Base-by-base conservation (phyloP, 2,888 invertebrate species). In the Eupithecia subumbrata region DNA sequence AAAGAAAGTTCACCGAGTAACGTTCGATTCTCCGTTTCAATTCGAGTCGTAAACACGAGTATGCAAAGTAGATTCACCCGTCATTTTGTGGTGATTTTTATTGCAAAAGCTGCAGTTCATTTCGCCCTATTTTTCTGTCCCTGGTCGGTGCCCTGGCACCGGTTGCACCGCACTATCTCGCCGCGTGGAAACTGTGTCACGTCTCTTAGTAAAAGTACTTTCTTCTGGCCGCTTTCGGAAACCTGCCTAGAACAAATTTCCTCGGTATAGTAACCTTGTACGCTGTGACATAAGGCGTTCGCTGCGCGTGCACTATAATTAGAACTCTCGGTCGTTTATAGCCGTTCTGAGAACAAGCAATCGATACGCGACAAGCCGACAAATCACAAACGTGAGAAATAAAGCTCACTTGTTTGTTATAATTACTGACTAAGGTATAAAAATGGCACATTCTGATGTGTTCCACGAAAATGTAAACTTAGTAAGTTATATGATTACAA, bases 221-320 rank as follows among this genome's bases (percentile, higher is more conserved):
- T 94, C 94, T 93, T 94, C 92, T 85, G 88, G 89, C 92, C 92
- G 92, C 92, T 93, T 94, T 94, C 93, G 90, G 92, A 95, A 94
- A 93, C 91, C 89, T 85, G 93, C 89, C 90, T 90, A 87, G 89
- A 90, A 89, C 89, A 86, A 89, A 91, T 91, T 92, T 93, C 90
- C 91, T 91, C 88, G 86, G 86, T 89, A 87, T 86, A 88, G 88
- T 91, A 93, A 92, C 91, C 92, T 92, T 92, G 91, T 91, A 86
- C 87, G 87, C 85, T 85, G 90, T 94, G 92, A 93, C 92, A 94
- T 93, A 93, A 94, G 91, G 87, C 83, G 84, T 83, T 87, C 77
- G 87, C 84, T 86, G 87, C 83, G 83, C 25, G 83, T 85, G 84
- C 86, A 85, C 90, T 92, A 91, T 92, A 91, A 91, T 92, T 91